Evolutionary conservation across 35 echinoderm and acorn worm species (phyloP), one percentile per base, ranked within the genome.

Genomic region (Antedon bifida): DNA sequence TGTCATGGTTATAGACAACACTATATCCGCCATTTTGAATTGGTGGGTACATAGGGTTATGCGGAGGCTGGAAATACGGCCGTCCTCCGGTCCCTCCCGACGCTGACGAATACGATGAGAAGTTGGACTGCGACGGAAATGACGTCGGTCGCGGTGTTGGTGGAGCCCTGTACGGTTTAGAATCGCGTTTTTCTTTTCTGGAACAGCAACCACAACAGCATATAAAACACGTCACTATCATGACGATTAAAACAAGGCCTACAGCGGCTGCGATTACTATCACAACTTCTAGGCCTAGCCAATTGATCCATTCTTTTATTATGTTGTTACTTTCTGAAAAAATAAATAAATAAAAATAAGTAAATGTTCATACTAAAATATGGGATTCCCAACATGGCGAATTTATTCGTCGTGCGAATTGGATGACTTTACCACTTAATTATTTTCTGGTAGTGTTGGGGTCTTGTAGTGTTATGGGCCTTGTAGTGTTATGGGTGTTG

Each of bases 71-170:
- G 28, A 87, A 87, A 39, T 93, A 88, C 39, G 91, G 91, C 74
- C 87, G 80, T 31, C 86, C 85, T 29, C 51, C 10, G 19, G 9
- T 33, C 77, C 84, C 33, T 55, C 81, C 81, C 28, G 92, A 88
- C 13, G 81, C 78, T 34, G 86, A 88, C 42, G 92, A 95, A 55
- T 95, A 95, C 9, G 92, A 95, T 19, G 92, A 95, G 78, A 90
- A 95, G 78, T 95, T 95, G 35, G 92, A 90, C 76, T 95, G 92
- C n/a, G 88, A 85, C 19, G 88, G 92, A 32, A 90, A 95, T 2
- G 92, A 85, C 31, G 79, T 84, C 14, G 88, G 88, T 82, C 84
- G 77, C 5, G 91, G 87, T 45, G 86, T 89, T 19, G 92, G 51
- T 14, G 4, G 86, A 34, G 85, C 74, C 32, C 89, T 86, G 75